Percentiles rank a stretch among this genome's conserved stretches.
phyloP scores from a whole-genome alignment of 2,888 invertebrate species.

The Mechanitis messenoides region DNA sequence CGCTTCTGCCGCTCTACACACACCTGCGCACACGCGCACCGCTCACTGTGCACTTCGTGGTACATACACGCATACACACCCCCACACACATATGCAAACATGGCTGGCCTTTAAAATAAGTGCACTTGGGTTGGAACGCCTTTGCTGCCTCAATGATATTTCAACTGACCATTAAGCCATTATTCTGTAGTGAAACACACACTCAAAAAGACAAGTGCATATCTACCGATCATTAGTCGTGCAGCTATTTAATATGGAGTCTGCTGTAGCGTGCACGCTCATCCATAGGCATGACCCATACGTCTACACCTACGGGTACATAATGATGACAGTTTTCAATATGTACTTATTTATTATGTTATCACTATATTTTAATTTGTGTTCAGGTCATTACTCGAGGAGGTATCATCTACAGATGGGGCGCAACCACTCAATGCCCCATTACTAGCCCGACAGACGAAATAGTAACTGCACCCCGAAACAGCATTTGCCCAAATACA shows the following conservation, averaged over 20 bases:
- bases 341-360: neutral
- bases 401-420: conserved; percentile 68
- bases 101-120: neutral
- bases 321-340: too few species aligned
- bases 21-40: conserved; percentile 42
- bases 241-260: too few species aligned
- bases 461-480: conserved; percentile 43
- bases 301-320: too few species aligned
- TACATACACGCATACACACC: conserved; percentile 32
- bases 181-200: too few species aligned
- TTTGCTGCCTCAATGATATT: too few species aligned
- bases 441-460: conserved; percentile 43
- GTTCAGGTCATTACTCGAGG: conserved; percentile 62
- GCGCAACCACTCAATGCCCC: conserved; percentile 68
- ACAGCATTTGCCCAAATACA: conserved; percentile 41
- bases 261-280: too few species aligned
- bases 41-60: conserved; percentile 65
- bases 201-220: too few species aligned
- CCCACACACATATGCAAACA: neutral
- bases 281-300: too few species aligned
- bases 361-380: neutral
- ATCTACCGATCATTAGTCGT: too few species aligned
- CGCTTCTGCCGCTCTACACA: conserved; percentile 58
- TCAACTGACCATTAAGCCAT: too few species aligned
- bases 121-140: too few species aligned